Percentiles rank a stretch among this genome's conserved stretches.
These are phyloP conservation scores for Pelmatolapia mariae DNA, from an alignment of 2,113 vertebrate species.

Conservation along the genomic window DNA sequence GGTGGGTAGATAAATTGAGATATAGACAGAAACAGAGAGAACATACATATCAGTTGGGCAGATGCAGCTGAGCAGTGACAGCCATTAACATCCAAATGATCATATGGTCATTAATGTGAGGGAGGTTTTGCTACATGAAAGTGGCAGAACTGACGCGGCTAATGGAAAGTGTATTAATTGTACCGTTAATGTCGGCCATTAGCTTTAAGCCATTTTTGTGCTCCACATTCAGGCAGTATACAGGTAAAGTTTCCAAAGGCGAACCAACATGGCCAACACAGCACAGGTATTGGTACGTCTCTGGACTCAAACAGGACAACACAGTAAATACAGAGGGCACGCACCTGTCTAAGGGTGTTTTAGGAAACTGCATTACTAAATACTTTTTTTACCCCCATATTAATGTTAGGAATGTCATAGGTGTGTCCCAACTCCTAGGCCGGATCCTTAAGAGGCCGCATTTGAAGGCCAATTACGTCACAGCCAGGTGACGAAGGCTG, in stretches of 20 bases:
- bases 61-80: constrained; percentile 82
- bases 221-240: constrained; percentile 10
- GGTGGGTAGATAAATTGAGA: constrained; percentile 39
- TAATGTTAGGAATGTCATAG: neutral
- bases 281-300: neutral
- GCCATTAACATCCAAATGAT: constrained; percentile 69
- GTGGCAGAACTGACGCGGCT: constrained; percentile 33
- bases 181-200: constrained; percentile 21
- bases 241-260: neutral
- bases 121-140: constrained; percentile 22
- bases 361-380: neutral
- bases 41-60: constrained; percentile 90
- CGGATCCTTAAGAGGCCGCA: neutral
- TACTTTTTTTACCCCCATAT: neutral
- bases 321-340: neutral
- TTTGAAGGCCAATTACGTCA: neutral
- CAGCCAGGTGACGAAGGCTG: neutral
- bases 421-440: neutral
- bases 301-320: neutral
- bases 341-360: neutral
- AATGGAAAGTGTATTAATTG: constrained; percentile 40
- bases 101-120: constrained; percentile 53
- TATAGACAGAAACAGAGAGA: constrained; percentile 52
- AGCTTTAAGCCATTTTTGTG: neutral
- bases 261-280: neutral